Conservation (phyloP, 92 coral and sea anemone genomes). For the Isaurus tuberculatus region DNA sequence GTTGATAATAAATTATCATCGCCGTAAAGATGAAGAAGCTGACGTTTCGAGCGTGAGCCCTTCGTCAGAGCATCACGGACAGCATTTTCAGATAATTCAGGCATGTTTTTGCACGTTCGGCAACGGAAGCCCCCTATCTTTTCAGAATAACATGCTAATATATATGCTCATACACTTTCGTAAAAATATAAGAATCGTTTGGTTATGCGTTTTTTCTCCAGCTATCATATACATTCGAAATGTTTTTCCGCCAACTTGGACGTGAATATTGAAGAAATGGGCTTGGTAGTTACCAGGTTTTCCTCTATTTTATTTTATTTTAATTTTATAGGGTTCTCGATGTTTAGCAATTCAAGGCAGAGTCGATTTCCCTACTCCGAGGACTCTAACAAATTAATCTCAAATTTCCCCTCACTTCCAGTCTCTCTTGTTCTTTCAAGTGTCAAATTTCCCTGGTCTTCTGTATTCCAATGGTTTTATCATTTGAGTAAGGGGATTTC, state of each 20-base stretch:
- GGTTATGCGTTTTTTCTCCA: not conserved
- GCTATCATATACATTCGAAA: conserved; percentile 6
- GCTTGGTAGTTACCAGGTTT: conserved; percentile 3
- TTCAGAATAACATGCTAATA: not conserved
- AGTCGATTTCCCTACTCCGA: not conserved
- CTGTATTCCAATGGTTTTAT: not conserved
- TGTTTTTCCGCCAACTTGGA: conserved; percentile 43
- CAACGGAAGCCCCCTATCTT: not conserved
- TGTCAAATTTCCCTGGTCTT: not conserved
- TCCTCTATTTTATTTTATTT: not conserved
- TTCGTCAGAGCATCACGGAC: too few species aligned
- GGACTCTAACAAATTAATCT: not conserved
- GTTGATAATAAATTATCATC: too few species aligned
- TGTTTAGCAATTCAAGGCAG: not conserved
- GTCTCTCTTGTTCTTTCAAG: not conserved
- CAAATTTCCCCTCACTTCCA: not conserved
- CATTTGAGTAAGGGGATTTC: not conserved
- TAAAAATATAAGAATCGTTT: not conserved
- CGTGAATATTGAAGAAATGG: conserved; percentile 36
- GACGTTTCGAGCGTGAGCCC: too few species aligned
- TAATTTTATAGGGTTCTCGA: too few species aligned
- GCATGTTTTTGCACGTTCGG: not conserved
- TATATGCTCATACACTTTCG: not conserved
- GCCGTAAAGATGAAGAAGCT: too few species aligned
- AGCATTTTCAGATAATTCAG: conserved; percentile 2